phyloP scores from a whole-genome alignment of 2,797 vertebrate species.

The Fistularia tabacaria region DNA sequence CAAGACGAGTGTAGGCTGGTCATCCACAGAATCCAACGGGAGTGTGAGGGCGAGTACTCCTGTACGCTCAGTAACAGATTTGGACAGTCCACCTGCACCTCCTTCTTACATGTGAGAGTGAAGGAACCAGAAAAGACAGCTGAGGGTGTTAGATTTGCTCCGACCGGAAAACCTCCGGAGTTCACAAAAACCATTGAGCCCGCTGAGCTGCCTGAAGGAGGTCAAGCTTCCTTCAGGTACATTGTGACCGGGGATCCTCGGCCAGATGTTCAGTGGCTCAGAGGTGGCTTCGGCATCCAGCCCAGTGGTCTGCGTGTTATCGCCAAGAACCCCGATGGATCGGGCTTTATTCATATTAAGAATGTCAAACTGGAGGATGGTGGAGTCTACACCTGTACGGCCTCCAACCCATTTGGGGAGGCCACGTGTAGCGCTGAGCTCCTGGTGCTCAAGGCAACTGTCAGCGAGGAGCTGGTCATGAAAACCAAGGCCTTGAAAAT shows the following conservation, averaged over 20 bases:
- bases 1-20: constrained; percentile 80
- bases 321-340: constrained; percentile 75
- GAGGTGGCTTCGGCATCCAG: constrained; percentile 68
- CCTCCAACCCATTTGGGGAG: constrained; percentile 77
- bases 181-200: constrained; percentile 73
- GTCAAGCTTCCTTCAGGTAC: constrained; percentile 78
- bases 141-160: constrained; percentile 4
- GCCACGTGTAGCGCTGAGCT: constrained; percentile 78
- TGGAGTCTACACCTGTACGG: constrained; percentile 81
- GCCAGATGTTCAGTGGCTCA: constrained; percentile 81
- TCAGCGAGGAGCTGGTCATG: constrained; percentile 48
- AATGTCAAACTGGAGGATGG: constrained; percentile 71
- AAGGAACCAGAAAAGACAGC: constrained; percentile 41
- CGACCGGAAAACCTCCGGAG: constrained; percentile 65
- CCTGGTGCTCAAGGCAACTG: constrained; percentile 62
- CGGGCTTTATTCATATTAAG: constrained; percentile 77
- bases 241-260: constrained; percentile 73
- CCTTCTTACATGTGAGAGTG: constrained; percentile 75
- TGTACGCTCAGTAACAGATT: constrained; percentile 81
- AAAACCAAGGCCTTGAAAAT: constrained; percentile 66
- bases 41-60: constrained; percentile 81
- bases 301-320: constrained; percentile 60
- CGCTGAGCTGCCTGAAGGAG: constrained; percentile 62
- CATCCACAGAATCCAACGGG: constrained; percentile 70
- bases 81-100: constrained; percentile 75